These are phyloP conservation scores for Lucifuga dentata DNA, from an alignment of 2,113 vertebrate genomes.

Conservation along the genomic window DNA sequence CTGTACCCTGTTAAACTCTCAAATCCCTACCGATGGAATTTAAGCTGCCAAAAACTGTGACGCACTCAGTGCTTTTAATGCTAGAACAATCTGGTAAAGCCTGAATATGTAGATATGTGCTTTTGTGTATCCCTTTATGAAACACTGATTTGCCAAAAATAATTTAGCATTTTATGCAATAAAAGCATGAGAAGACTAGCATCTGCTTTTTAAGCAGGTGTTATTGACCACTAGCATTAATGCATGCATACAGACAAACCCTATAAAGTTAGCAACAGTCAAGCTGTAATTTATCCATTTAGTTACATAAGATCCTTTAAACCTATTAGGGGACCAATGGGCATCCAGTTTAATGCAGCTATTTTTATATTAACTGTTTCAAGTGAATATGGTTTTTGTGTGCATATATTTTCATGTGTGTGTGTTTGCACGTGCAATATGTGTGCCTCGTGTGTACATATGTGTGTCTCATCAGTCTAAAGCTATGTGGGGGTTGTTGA, in stretches of 20 bases:
- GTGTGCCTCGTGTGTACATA: neutral
- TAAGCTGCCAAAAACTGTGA: conserved; percentile 68
- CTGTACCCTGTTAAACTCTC: conserved; percentile 67
- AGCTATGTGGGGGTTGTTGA: neutral
- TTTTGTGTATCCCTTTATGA: conserved; percentile 14
- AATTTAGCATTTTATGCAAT: conserved; percentile 7
- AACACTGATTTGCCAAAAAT: conserved; percentile 4
- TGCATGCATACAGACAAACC: neutral
- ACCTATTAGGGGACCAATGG: conserved; percentile 36
- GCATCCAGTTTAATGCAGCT: conserved; percentile 26
- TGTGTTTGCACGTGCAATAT: no score
- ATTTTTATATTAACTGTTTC: conserved; percentile 8
- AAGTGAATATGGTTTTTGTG: conserved; percentile 9
- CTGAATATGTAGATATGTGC: conserved; percentile 24
- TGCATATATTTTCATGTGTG: conserved; percentile 2
- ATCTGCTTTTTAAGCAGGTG: conserved; percentile 26
- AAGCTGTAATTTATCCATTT: conserved; percentile 9
- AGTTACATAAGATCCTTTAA: conserved; percentile 42
- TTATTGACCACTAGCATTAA: conserved; percentile 29
- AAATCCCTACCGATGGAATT: conserved; percentile 71
- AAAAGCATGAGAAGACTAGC: conserved; percentile 2
- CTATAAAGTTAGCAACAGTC: conserved; percentile 2
- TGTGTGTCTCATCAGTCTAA: conserved; percentile 12
- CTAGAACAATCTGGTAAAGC: conserved; percentile 64
- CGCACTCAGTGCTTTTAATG: conserved; percentile 68